phyloP scores from a whole-genome alignment of 53 echinoderm and acorn worm species.

The Paracentrotus lividus region DNA sequence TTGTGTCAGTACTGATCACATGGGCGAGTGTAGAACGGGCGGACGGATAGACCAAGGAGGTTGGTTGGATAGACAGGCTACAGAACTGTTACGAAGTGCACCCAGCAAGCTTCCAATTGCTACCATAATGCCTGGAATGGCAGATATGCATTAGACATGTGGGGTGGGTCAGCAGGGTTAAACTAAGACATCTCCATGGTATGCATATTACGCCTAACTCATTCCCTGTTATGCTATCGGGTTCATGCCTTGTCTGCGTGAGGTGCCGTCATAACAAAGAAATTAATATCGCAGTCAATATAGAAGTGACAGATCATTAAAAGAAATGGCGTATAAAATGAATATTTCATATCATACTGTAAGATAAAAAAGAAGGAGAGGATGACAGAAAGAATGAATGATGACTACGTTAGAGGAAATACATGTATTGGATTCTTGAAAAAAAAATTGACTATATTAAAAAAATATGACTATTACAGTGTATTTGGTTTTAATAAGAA shows the following conservation, averaged over 20 bases:
- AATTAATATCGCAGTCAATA: slow-evolving; percentile 37
- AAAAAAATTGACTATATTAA: too few species aligned
- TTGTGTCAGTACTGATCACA: too few species aligned
- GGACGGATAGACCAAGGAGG: too few species aligned
- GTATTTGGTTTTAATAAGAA: too few species aligned
- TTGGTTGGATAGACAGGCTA: not conserved
- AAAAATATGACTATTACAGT: too few species aligned
- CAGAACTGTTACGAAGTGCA: slow-evolving; percentile 55
- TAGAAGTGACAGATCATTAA: not conserved
- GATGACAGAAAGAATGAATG: not conserved
- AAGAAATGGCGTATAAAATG: not conserved
- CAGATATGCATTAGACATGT: slow-evolving; percentile 57
- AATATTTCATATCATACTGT: not conserved
- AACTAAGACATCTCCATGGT: slow-evolving; percentile 63
- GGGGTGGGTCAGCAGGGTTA: slow-evolving; percentile 47
- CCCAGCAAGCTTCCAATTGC: slow-evolving; percentile 60
- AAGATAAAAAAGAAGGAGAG: not conserved
- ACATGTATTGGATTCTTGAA: not conserved
- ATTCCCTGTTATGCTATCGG: slow-evolving; percentile 47
- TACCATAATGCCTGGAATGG: slow-evolving; percentile 38
- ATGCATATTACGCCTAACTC: slow-evolving; percentile 60
- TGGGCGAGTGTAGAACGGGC: too few species aligned
- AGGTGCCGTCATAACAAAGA: slow-evolving; percentile 53
- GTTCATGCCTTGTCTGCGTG: slow-evolving; percentile 17
- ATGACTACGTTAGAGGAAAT: not conserved